A percentile compares a stretch with the other conserved stretches of the same genome.
Evolutionary conservation across 2,797 vertebrate species (phyloP).

Genomic region (Notolepis coatsorum): DNA sequence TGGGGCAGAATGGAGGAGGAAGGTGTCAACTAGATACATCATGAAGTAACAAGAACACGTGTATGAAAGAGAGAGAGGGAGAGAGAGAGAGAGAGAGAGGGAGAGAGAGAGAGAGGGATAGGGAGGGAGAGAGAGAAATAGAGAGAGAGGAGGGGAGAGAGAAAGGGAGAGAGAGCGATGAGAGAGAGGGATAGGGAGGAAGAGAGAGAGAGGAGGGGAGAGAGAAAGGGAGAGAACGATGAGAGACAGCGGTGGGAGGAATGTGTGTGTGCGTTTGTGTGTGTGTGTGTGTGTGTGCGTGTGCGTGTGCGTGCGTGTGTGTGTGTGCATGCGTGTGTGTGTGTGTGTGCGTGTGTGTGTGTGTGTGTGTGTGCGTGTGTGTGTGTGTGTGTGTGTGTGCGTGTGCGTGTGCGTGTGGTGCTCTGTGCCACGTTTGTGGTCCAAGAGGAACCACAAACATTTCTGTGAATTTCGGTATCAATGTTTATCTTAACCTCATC

Average conservation of each 20-base stretch:
- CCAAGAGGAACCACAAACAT: neutral
- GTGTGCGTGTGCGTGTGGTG: neutral
- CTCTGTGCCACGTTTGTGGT: neutral
- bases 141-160: too few species aligned
- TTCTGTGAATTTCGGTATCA: neutral
- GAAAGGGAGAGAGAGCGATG: neutral
- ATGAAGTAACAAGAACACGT: constrained; percentile 1
- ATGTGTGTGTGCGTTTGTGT: neutral
- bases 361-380: neutral
- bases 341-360: neutral
- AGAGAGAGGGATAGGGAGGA: neutral
- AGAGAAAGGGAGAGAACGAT: constrained; percentile 1
- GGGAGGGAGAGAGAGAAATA: neutral
- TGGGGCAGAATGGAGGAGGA: constrained; percentile 19
- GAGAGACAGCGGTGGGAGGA: too few species aligned
- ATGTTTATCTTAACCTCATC: constrained; percentile 25
- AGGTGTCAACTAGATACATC: constrained; percentile 23
- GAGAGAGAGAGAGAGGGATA: neutral
- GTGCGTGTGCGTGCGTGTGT: neutral
- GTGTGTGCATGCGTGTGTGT: neutral
- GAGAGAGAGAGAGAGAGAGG: neutral
- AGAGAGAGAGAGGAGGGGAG: neutral
- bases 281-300: neutral
- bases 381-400: neutral
- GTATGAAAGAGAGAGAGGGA: neutral